Conservation (phyloP, 2,888 invertebrate genomes). For the Pachymerium ferrugineum region DNA sequence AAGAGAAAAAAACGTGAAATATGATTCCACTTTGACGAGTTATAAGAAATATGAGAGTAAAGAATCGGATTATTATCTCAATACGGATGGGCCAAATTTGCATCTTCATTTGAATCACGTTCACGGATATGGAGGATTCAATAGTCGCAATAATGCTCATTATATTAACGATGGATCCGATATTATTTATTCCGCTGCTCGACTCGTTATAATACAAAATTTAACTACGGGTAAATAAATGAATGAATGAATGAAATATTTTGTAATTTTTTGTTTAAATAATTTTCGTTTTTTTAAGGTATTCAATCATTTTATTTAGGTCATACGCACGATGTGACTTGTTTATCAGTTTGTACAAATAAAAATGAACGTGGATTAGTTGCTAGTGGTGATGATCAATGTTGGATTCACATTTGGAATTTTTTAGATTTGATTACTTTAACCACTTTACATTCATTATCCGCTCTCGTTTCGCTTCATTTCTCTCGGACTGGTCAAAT, state of each 20-base stretch:
- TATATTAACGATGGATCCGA: slow-evolving; percentile 43
- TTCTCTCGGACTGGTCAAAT: slow-evolving; percentile 47
- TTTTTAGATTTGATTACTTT: slow-evolving; percentile 43
- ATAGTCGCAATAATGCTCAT: slow-evolving; percentile 50
- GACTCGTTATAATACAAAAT: slow-evolving; percentile 47
- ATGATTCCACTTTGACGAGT: too few species aligned
- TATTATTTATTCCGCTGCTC: slow-evolving; percentile 50
- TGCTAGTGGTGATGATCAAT: slow-evolving; percentile 49
- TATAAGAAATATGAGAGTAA: too few species aligned
- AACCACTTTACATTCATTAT: slow-evolving; percentile 47
- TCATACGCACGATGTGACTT: slow-evolving; percentile 71
- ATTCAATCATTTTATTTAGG: slow-evolving; percentile 70
- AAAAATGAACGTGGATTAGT: slow-evolving; percentile 37
- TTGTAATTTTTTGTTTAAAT: neutral
- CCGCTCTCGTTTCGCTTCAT: slow-evolving; percentile 40
- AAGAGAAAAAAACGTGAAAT: slow-evolving; percentile 20
- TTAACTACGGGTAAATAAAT: slow-evolving; percentile 40
- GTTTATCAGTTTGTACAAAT: slow-evolving; percentile 56
- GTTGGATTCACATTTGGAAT: slow-evolving; percentile 50
- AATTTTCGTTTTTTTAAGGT: slow-evolving; percentile 46
- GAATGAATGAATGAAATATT: neutral
- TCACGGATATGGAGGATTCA: slow-evolving; percentile 48
- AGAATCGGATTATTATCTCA: too few species aligned
- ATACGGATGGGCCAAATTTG: too few species aligned
- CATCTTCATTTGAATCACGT: slow-evolving; percentile 22